These are phyloP conservation scores for Campoletis raptor DNA, from an alignment of 2,888 invertebrate species.

Conservation along the genomic window DNA sequence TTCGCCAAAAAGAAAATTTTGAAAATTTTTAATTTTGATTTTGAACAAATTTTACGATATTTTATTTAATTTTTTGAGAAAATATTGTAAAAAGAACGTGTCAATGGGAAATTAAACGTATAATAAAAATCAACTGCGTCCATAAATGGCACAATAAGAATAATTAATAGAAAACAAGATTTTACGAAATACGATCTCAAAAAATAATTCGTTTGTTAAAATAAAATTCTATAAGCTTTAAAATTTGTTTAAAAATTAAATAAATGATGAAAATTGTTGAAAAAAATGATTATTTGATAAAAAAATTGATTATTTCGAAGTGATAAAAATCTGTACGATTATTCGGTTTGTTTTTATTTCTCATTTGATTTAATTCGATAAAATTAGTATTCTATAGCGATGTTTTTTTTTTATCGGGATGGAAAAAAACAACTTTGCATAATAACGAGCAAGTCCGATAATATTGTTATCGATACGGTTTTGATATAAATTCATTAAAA, in stretches of 20 bases:
- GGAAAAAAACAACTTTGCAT: background rate
- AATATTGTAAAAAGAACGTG: background rate
- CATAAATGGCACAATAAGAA: background rate
- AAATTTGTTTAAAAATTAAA: background rate
- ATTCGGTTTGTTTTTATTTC: background rate
- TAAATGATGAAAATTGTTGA: background rate
- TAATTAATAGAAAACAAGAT: background rate
- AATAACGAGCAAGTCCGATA: conserved; percentile 13
- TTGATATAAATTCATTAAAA: conserved; percentile 33
- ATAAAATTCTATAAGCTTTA: background rate
- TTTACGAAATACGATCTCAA: background rate
- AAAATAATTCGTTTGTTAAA: background rate
- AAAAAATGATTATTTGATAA: background rate
- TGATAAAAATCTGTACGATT: background rate
- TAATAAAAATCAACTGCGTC: background rate
- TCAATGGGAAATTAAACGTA: background rate
- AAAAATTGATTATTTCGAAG: background rate
- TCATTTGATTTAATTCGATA: background rate
- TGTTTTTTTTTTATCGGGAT: background rate
- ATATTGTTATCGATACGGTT: conserved; percentile 31
- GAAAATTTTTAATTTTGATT: too few relatives aligned
- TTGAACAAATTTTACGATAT: too few relatives aligned
- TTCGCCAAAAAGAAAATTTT: too few relatives aligned
- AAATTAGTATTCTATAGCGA: background rate
- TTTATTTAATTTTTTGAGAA: too few relatives aligned